Evolutionary conservation across 2,888 invertebrate genomes (phyloP).

Genomic region (Oegoconia quadripuncta): DNA sequence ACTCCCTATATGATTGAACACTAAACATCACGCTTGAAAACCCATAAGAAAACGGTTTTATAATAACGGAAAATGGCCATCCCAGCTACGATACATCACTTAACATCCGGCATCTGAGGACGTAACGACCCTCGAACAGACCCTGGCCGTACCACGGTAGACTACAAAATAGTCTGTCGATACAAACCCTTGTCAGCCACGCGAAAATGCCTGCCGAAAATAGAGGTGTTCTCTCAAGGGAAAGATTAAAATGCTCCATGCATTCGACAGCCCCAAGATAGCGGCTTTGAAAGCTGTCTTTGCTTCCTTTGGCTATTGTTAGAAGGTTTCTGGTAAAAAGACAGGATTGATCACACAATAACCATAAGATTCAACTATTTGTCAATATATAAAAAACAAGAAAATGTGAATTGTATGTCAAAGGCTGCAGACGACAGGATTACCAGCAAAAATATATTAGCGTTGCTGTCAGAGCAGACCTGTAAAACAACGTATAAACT

Average conservation of each 20-base stretch:
- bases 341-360: no score
- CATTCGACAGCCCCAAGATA: slow-evolving; percentile 14
- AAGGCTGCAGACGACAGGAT: no score
- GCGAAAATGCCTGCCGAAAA: background rate
- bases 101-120: slow-evolving; percentile 27
- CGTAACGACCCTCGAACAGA: slow-evolving; percentile 11
- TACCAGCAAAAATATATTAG: no score
- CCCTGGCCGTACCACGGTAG: slow-evolving; percentile 13
- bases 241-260: slow-evolving; percentile 21
- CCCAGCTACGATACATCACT: slow-evolving; percentile 25
- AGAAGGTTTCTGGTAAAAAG: no score
- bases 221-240: slow-evolving; percentile 3
- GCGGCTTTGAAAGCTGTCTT: slow-evolving; percentile 12
- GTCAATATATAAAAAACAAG: no score
- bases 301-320: no score
- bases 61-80: background rate
- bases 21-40: slow-evolving; percentile 3
- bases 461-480: no score
- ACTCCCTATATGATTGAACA: no score
- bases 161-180: slow-evolving; percentile 28
- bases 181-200: slow-evolving; percentile 18
- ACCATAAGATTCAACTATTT: no score
- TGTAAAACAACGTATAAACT: no score
- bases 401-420: no score
- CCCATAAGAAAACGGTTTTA: slow-evolving; percentile 1